Percentiles rank a stretch among this genome's conserved stretches.
These are phyloP conservation scores for Pseudobourletiella spinata DNA, from an alignment of 1,140 invertebrate genomes.

Conservation along the genomic window DNA sequence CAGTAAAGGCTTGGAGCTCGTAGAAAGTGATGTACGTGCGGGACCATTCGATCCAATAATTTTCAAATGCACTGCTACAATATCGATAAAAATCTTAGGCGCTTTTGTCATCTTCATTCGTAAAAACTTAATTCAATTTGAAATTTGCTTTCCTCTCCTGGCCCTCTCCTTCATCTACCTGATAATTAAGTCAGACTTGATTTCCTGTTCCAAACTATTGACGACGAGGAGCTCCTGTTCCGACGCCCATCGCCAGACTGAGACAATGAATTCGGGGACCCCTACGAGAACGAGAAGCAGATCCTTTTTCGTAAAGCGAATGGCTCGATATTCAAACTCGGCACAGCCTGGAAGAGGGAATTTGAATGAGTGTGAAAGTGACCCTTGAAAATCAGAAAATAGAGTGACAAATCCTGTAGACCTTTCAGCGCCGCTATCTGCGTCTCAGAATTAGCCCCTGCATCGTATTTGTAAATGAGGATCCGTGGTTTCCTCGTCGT, in stretches of 20 bases:
- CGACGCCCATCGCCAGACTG: neutral
- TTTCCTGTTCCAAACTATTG: neutral
- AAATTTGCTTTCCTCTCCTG: too few species aligned
- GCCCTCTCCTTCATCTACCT: too few species aligned
- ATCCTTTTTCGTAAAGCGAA: constrained; percentile 24
- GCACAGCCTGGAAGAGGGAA: too few species aligned
- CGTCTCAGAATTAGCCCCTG: constrained; percentile 6
- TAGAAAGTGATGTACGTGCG: constrained; percentile 21
- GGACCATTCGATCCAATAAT: constrained; percentile 28
- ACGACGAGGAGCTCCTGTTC: constrained; percentile 11
- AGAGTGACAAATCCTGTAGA: neutral
- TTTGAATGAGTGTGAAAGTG: too few species aligned
- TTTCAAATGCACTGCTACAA: constrained; percentile 14
- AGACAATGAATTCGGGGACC: constrained; percentile 16
- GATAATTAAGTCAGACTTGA: neutral
- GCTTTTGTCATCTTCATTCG: neutral
- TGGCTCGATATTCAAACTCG: constrained; percentile 12
- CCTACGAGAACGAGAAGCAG: constrained; percentile 18
- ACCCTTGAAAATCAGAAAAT: neutral
- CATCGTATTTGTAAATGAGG: constrained; percentile 21
- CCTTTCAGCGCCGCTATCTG: constrained; percentile 3
- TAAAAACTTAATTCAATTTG: too few species aligned
- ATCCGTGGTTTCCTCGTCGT: constrained; percentile 12
- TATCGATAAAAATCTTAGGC: neutral
- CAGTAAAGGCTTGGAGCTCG: constrained; percentile 23